Evolutionary conservation across 2,888 invertebrate genomes (phyloP), one percentile per base, ranked within the genome.

Genomic region (Ophion obscuratus): DNA sequence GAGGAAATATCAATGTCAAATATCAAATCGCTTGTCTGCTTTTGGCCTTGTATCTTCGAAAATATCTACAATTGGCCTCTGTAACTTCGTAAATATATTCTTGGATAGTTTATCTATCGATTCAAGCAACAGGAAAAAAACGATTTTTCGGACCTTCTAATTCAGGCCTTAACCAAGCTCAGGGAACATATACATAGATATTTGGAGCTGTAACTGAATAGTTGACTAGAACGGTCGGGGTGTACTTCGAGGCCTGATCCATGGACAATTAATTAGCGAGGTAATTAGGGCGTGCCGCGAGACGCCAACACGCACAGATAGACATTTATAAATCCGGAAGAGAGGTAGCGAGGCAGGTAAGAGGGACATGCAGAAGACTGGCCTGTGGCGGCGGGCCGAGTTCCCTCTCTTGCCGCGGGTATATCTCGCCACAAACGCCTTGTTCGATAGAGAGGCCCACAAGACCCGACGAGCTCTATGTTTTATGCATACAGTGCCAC

Each of bases 211-310:
- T 67, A 67, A 83, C 40, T 17, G 70, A 80, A 74, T 67, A 74
- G 61, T 68, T 78, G 62, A 77, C 68, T 78, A 74, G 81, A 85
- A 67, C 53, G 73, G 61, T 81, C 81, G 10, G 11, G 57, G 84
- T 31, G 76, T 70, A 71, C 81, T 57, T 76, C 84, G 71, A 87
- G 2, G 62, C 82, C 71, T 86, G 86, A 31, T 85, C 86, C 88
- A 86, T 88, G 83, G 85, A 88, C 88, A 88, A 88, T 88, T 88
- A 88, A 88, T 88, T 88, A 88, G 87, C 76, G 86, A 66, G 81
- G 88, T 88, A 88, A 88, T 88, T 88, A 88, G 88, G 87, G 88
- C 87, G 85, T 86, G 88, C 76, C 86, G 83, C 85, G 81, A 47
- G 70, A 31, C 31, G 36, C n/a, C 44, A 57, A 81, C 79, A 77